These are phyloP conservation scores for Galeopterus variegatus DNA, from an alignment of 2,113 vertebrate genomes.

Conservation along the genomic window DNA sequence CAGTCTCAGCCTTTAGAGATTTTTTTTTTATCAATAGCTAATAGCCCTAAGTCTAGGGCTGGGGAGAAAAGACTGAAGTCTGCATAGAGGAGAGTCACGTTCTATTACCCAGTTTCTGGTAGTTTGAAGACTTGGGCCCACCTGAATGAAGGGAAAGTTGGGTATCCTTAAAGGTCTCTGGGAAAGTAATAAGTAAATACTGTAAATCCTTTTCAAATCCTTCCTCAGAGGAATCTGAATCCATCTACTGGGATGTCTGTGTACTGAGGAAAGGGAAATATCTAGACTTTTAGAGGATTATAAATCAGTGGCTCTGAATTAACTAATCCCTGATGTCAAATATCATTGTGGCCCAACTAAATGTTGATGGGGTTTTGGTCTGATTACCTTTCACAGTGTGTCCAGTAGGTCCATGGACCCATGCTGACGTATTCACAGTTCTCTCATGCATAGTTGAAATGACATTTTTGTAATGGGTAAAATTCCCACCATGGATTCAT, in stretches of 20 bases:
- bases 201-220: neutral
- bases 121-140: neutral
- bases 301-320: neutral
- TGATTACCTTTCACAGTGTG: neutral
- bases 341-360: neutral
- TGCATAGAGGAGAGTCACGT: neutral
- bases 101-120: neutral
- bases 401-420: no score
- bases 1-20: neutral
- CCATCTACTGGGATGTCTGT: neutral
- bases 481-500: neutral
- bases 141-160: neutral
- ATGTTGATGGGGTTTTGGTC: neutral
- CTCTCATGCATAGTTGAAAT: neutral
- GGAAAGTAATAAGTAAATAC: neutral
- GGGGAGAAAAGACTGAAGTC: neutral
- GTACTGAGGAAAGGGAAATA: neutral
- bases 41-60: no score
- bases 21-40: no score
- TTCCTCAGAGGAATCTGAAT: neutral
- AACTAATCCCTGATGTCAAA: neutral
- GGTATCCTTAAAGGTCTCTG: neutral
- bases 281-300: neutral
- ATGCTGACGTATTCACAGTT: neutral
- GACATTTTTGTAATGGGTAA: neutral